Base-by-base conservation (phyloP, 2,797 vertebrate genomes). In the Coregonus suidteri region DNA sequence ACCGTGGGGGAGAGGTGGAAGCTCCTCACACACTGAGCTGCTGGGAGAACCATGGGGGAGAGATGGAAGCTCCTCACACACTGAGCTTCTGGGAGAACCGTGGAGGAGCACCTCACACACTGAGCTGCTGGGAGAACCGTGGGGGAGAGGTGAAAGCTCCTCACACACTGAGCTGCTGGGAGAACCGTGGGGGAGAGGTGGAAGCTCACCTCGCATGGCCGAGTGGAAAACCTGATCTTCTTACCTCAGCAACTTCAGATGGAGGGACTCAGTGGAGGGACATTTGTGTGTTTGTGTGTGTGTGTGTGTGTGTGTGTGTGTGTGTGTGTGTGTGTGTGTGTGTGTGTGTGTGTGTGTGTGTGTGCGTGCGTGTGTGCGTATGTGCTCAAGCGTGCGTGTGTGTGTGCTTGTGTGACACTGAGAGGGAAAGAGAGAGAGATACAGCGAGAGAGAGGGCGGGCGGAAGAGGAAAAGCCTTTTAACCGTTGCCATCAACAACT, bases 171-270 rank as follows among this genome's bases (percentile, higher is more conserved):
- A 88, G 86, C 87, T 89, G 89, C 90, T 87, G 91, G 88, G 84
- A 91, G 88, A 90, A 88, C 88, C 81, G 75, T 85, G 86, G 89
- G 92, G 91, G 90, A 86, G 90, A 93, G 89, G 90, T 85, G 85
- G 90, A 91, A 90, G 81, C 81, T 81, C 20, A 82, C 88, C 87
- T 88, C 88, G 93, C 93, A 95, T 88, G 88, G 79, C 82, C 87
- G 91, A 92, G 92, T 93, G 92, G 94, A 94, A 94, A 95, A 95
- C 91, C 82, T 89, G 87, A 94, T 93, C 91, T 94, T 95, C 91
- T 93, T 93, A 94, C 90, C 92, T 96, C 90, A 93, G 93, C 94
- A 94, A 89, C 91, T 94, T 92, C 87, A 88, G 90, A 91, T 88
- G 89, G 90, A 91, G 82, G 82, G 86, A 77, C 81, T 77, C 87